A percentile compares a stretch with the other conserved stretches of the same genome.
These are phyloP conservation scores for Darevskia nairensis DNA, from an alignment of 2,797 vertebrate species.

Conservation along the genomic window DNA sequence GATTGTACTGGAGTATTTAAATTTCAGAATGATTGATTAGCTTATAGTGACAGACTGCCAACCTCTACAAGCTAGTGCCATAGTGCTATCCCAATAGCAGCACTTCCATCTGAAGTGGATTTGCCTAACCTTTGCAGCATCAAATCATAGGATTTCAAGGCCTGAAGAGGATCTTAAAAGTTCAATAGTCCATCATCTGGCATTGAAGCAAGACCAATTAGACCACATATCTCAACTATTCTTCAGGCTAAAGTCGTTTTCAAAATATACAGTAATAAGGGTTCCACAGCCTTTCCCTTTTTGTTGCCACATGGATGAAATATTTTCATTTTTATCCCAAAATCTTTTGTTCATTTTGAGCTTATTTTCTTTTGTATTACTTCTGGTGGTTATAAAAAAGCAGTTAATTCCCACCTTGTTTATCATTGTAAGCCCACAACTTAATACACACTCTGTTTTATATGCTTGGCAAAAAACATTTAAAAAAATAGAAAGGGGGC, in stretches of 20 bases:
- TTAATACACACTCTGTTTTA: neutral
- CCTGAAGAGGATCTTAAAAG: slow-evolving; percentile 4
- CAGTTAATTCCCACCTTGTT: neutral
- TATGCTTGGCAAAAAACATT: too few species aligned
- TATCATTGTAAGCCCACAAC: neutral
- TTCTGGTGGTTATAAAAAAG: neutral
- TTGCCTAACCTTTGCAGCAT: slow-evolving; percentile 31
- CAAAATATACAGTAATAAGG: neutral
- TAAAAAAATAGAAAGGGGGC: too few species aligned
- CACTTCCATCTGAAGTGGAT: neutral
- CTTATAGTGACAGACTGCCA: slow-evolving; percentile 48
- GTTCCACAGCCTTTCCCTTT: neutral
- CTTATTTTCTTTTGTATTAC: neutral
- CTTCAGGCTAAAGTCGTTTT: neutral
- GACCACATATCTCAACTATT: neutral
- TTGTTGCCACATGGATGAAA: neutral
- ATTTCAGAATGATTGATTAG: slow-evolving; percentile 60
- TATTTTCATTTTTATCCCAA: neutral
- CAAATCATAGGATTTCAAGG: neutral
- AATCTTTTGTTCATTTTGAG: neutral
- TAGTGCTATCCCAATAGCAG: neutral
- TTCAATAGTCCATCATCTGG: slow-evolving; percentile 11
- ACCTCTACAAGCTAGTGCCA: slow-evolving; percentile 36
- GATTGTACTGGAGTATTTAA: slow-evolving; percentile 54
- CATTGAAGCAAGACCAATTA: slow-evolving; percentile 19